phyloP scores from a whole-genome alignment of 2,797 vertebrate species.

The Enteromius paludinosus region DNA sequence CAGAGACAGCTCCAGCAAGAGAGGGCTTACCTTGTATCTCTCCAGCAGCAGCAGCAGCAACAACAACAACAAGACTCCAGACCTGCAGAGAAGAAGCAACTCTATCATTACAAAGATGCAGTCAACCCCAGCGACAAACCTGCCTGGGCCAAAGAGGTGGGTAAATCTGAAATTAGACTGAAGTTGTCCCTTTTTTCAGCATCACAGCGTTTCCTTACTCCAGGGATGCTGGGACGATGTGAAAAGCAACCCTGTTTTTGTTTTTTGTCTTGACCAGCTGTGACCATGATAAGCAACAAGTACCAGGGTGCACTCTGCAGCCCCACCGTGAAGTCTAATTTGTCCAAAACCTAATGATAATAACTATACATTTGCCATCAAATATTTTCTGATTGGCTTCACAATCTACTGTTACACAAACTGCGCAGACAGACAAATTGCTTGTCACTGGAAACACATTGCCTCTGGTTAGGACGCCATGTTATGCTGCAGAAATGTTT shows the following conservation, averaged over 20 bases:
- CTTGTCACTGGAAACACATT: slow-evolving; percentile 10
- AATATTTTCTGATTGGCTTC: not conserved
- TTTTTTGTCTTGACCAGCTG: slow-evolving; percentile 2
- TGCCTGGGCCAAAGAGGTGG: slow-evolving; percentile 95
- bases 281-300: not conserved
- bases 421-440: not conserved
- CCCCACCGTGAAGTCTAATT: not conserved
- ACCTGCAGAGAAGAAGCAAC: slow-evolving; percentile 88
- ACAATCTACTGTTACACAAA: not conserved
- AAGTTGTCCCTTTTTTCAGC: not conserved
- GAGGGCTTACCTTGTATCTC: slow-evolving; percentile 90
- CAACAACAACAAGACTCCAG: slow-evolving; percentile 85
- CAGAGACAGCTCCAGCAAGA: slow-evolving; percentile 95
- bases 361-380: not conserved
- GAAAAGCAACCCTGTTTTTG: not conserved
- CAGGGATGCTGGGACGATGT: not conserved
- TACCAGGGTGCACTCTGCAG: not conserved
- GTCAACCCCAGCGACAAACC: slow-evolving; percentile 92
- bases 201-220: not conserved
- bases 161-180: slow-evolving; percentile 31
- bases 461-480: not conserved
- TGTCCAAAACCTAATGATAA: not conserved
- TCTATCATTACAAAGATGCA: slow-evolving; percentile 94
- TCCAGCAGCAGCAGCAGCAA: slow-evolving; percentile 84
- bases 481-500: slow-evolving; percentile 7